These are phyloP conservation scores for Lasaia peninsularis DNA, from an alignment of 1,140 invertebrate species.

Conservation along the genomic window DNA sequence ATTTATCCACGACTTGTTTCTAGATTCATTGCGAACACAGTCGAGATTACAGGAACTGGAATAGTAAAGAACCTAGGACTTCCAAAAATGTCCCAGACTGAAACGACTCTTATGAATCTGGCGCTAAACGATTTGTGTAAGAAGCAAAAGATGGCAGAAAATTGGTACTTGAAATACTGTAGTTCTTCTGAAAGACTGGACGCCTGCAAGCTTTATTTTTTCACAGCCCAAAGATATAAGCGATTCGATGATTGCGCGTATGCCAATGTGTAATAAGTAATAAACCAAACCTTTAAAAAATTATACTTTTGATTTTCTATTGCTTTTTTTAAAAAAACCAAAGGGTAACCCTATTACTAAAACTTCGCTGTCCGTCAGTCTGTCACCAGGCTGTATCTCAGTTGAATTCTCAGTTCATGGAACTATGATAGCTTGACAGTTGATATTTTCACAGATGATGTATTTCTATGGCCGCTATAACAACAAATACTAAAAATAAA, in stretches of 20 bases:
- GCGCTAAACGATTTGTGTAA: constrained; percentile 39
- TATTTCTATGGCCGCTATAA: too few relatives aligned
- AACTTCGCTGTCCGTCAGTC: too few relatives aligned
- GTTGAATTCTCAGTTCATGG: too few relatives aligned
- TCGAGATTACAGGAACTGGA: constrained; percentile 47
- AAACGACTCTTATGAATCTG: constrained; percentile 34
- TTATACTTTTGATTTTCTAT: too few relatives aligned
- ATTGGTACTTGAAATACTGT: constrained; percentile 52
- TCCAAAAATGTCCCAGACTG: constrained; percentile 44
- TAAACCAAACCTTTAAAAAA: too few relatives aligned
- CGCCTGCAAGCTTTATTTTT: constrained; percentile 42
- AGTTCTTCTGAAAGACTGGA: constrained; percentile 38
- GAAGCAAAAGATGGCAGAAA: constrained; percentile 34
- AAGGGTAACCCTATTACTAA: too few relatives aligned
- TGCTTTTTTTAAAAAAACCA: too few relatives aligned
- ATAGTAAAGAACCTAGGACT: constrained; percentile 43
- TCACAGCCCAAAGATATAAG: constrained; percentile 30
- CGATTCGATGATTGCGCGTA: constrained; percentile 57
- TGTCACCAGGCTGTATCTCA: too few relatives aligned
- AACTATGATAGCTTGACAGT: too few relatives aligned
- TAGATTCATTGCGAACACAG: constrained; percentile 54
- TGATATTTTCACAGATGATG: too few relatives aligned
- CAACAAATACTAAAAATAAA: too few relatives aligned
- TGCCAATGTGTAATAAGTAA: constrained; percentile 37
- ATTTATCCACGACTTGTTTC: constrained; percentile 28